Conservation (phyloP, 2,113 vertebrate species). For the Muscicapa adusta region DNA sequence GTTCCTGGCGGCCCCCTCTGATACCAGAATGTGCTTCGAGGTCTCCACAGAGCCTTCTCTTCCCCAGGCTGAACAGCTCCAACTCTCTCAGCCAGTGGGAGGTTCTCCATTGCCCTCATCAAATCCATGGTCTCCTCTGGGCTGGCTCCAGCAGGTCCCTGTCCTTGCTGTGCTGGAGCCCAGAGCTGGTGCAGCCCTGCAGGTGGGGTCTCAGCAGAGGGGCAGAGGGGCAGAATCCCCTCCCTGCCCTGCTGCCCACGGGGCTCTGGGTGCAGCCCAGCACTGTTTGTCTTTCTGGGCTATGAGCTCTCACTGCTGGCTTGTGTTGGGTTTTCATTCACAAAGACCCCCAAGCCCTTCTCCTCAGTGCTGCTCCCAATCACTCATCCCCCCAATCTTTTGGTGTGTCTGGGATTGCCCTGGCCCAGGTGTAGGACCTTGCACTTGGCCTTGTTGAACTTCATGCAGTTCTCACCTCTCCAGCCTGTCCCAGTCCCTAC, state of each 20-base stretch:
- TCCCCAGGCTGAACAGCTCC: not conserved
- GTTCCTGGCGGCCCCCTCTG: not conserved
- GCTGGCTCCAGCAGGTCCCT: not conserved
- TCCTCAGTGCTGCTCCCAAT: not conserved
- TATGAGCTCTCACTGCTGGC: rapidly evolving
- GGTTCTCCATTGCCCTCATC: not conserved
- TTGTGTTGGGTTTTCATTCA: not conserved
- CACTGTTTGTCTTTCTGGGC: not conserved
- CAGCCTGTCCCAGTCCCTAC: too few relatives aligned
- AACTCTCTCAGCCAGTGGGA: not conserved
- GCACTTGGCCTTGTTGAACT: not conserved
- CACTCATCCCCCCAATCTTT: not conserved
- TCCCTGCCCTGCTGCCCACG: not conserved
- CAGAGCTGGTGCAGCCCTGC: not conserved
- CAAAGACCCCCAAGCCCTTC: not conserved
- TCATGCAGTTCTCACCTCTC: not conserved
- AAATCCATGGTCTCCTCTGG: not conserved
- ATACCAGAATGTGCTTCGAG: not conserved
- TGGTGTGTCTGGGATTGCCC: not conserved
- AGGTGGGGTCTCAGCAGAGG: not conserved
- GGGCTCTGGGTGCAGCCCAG: not conserved
- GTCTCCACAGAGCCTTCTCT: not conserved
- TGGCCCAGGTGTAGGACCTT: not conserved
- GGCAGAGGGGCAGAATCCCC: not conserved
- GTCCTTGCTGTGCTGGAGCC: not conserved